These are phyloP conservation scores for Endomychus coccineus DNA, from an alignment of 2,888 invertebrate species.

Conservation along the genomic window DNA sequence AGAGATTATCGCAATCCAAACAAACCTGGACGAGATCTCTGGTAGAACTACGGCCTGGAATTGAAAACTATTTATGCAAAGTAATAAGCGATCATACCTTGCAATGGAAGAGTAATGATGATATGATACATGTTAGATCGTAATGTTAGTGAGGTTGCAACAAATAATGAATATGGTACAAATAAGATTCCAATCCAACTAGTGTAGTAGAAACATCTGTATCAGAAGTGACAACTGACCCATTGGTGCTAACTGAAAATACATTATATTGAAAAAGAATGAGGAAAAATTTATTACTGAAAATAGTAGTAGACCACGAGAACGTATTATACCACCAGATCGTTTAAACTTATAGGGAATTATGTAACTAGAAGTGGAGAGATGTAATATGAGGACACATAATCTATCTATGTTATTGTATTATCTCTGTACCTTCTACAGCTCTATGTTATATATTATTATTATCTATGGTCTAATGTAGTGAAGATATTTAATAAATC, in stretches of 20 bases:
- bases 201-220: no score
- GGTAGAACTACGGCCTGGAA: not conserved
- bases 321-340: conserved; percentile 1
- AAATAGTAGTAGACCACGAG: not conserved
- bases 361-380: not conserved
- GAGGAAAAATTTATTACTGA: not conserved
- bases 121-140: conserved; percentile 2
- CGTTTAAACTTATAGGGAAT: conserved; percentile 1
- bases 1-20: conserved; percentile 10
- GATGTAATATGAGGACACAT: conserved; percentile 6
- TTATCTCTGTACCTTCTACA: no score
- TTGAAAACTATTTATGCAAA: conserved; percentile 5
- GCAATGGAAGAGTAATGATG: conserved; percentile 6
- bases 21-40: conserved; percentile 3
- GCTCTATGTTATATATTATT: no score
- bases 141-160: not conserved
- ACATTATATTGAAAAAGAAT: no score
- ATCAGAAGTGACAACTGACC: no score
- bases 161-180: not conserved
- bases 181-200: not conserved
- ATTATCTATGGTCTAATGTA: no score
- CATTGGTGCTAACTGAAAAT: no score
- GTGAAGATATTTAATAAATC: no score
- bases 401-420: no score
- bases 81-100: not conserved